Conservation (phyloP, 2,797 vertebrate species). For the Cyclura pinguis region DNA sequence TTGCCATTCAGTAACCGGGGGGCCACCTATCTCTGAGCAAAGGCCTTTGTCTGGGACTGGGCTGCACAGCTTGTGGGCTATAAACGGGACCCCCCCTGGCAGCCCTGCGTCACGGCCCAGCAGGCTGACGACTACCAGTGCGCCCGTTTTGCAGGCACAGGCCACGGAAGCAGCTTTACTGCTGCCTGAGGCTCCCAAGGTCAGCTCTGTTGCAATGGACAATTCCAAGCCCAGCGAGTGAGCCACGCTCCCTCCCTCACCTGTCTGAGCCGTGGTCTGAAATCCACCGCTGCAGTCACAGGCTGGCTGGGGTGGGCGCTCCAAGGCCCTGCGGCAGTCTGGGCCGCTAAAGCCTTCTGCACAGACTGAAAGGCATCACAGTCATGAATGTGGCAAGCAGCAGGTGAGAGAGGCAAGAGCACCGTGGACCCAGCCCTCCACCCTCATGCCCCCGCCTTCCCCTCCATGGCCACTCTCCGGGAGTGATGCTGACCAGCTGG, state of each 20-base stretch:
- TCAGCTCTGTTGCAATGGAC: background rate
- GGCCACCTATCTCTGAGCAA: too few relatives aligned
- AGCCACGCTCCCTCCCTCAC: background rate
- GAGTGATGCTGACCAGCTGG: background rate
- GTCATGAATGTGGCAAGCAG: rapidly evolving
- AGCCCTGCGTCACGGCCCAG: background rate
- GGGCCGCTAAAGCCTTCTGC: constrained; percentile 16
- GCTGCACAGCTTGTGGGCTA: too few relatives aligned
- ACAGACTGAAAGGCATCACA: constrained; percentile 20
- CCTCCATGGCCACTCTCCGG: background rate
- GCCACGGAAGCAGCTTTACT: background rate
- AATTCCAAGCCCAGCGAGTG: background rate
- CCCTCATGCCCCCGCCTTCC: background rate
- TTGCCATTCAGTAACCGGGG: background rate
- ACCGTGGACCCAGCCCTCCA: background rate
- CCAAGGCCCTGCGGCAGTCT: background rate
- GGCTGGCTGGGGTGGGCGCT: background rate
- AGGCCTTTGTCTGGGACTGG: too few relatives aligned
- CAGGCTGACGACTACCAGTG: background rate
- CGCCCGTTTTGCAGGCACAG: background rate
- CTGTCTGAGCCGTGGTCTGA: constrained; percentile 7
- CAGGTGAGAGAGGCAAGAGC: background rate
- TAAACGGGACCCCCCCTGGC: too few relatives aligned
- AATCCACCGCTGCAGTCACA: constrained; percentile 43
- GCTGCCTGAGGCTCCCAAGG: background rate